phyloP scores from a whole-genome alignment of 2,888 invertebrate genomes.

The Latrodectus elegans region DNA sequence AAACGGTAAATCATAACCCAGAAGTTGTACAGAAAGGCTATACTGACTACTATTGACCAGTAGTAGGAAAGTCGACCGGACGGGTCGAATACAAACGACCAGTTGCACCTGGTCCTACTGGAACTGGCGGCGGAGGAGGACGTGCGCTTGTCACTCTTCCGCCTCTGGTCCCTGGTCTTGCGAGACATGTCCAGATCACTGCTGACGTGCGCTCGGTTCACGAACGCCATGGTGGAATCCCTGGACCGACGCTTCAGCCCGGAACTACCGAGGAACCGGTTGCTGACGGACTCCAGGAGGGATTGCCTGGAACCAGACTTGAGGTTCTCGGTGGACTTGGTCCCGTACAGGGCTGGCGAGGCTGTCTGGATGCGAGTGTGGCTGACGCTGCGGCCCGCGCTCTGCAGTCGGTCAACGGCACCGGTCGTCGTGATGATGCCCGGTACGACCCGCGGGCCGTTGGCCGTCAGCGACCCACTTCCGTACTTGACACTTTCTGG shows the following conservation, averaged over 20 bases:
- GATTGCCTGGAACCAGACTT: constrained; percentile 80
- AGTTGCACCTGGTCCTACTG: constrained; percentile 81
- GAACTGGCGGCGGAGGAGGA: constrained; percentile 77
- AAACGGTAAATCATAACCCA: constrained; percentile 99
- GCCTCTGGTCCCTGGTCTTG: constrained; percentile 76
- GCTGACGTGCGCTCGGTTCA: constrained; percentile 80
- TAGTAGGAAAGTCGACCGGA: constrained; percentile 96
- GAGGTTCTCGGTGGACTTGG: constrained; percentile 72
- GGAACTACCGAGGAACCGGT: constrained; percentile 78
- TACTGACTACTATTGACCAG: constrained; percentile 97
- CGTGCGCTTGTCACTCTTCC: constrained; percentile 75
- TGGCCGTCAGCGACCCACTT: constrained; percentile 78
- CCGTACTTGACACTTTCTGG: constrained; percentile 79
- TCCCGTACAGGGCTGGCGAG: constrained; percentile 68
- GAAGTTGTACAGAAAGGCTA: constrained; percentile 96
- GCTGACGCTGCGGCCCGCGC: constrained; percentile 58
- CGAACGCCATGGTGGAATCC: constrained; percentile 82
- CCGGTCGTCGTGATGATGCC: constrained; percentile 73
- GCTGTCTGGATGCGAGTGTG: constrained; percentile 66
- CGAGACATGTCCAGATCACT: constrained; percentile 86
- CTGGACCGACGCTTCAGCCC: constrained; percentile 76
- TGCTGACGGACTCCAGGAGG: constrained; percentile 84
- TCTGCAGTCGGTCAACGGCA: constrained; percentile 66
- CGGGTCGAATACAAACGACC: constrained; percentile 99
- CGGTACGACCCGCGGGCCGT: constrained; percentile 80